Base-by-base conservation (phyloP, 2,888 invertebrate species). In the Synergus japonicus region DNA sequence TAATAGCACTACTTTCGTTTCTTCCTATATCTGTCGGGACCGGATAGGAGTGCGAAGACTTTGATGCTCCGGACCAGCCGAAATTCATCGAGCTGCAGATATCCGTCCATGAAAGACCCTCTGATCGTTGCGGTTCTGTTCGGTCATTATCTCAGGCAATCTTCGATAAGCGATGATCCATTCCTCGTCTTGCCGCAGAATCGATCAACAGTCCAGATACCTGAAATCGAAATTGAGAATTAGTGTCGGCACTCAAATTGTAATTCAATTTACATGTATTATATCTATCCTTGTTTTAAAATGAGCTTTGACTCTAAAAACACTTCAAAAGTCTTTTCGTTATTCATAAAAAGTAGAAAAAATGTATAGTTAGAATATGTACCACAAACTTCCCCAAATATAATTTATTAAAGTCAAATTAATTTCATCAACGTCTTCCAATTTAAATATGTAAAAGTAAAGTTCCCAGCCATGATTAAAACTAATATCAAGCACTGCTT, bases 91-190 rank as follows among this genome's bases (percentile, higher is more conserved):
- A 73, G 73, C 73, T 54, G 73, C 54, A 73, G 54, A 73, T 73
- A 73, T 73, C 54, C 73, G 54, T 41, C 73, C 73, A 73, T 73
- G 73, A 73, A 73, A 73, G 73, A 73, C 54, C 37, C 54, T 73
- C 73, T 73, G 73, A 73, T 73, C 73, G 73, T 37, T 73, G 73
- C 73, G 73, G 73, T 73, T 73, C 54, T 73, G 49, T 54, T 73
- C 29, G 73, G 73, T 73, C 73, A 73, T 73, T 73, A 73, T 73
- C 73, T 73, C 73, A 73, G 41, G 54, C 73, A 73, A 73, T 73
- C 73, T 73, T 73, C 54, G 73, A 73, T 73, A 73, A 73, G 54
- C 73, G 73, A 73, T 54, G 73, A 73, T 73, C 73, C 73, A 73
- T 73, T 73, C 73, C 73, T 73, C 54, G 73, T 41, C 73, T 58